Base-by-base conservation (phyloP, 2,888 invertebrate species). In the Apamea crenata region DNA sequence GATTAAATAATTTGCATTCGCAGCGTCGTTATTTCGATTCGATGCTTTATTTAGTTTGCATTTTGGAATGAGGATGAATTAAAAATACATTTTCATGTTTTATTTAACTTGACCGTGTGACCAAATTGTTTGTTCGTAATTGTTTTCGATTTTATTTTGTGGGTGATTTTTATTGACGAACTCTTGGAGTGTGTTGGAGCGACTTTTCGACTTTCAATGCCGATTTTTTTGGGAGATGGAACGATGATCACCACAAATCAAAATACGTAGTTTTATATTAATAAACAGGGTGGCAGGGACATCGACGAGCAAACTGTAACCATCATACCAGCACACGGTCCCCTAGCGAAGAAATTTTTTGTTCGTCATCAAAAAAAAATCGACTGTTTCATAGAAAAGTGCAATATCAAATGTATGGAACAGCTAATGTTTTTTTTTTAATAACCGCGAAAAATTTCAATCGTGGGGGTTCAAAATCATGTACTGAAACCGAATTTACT, bases 1-100 rank as follows among this genome's bases (percentile, higher is more conserved):
- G 92, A 93, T 93, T 93, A 93, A 92, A 92, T 91, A 90, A 93
- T 93, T 93, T 92, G 89, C 90, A 86, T 84, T 87, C 87, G 81
- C 81, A 87, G 85, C 88, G 87, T 84, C 90, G 89, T 82, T 88
- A 90, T 90, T 90, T 88, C 88, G 83, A 90, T 87, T 88, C 88
- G 80, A 86, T 72, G 68, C 78, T 81, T 82, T 80, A 80, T 86
- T 88, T 88, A 87, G 86, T 87, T 86, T 78, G 81, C 85, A 87
- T 87, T 84, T 87, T 68, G 75, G 75, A 36, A 84, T 71, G 81
- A 65, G 75, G 84, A 76, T 67, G 81, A 81, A 84, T 85, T 86
- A 84, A 87, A 84, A 81, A 87, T 84, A 74, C 63, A 69, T 81
- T 81, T 59, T 50, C 72, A 47, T 84, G 81, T 87, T 80, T 84